These are phyloP conservation scores for Cyanoderma ruficeps DNA, from an alignment of 2,113 vertebrate species.

Conservation along the genomic window DNA sequence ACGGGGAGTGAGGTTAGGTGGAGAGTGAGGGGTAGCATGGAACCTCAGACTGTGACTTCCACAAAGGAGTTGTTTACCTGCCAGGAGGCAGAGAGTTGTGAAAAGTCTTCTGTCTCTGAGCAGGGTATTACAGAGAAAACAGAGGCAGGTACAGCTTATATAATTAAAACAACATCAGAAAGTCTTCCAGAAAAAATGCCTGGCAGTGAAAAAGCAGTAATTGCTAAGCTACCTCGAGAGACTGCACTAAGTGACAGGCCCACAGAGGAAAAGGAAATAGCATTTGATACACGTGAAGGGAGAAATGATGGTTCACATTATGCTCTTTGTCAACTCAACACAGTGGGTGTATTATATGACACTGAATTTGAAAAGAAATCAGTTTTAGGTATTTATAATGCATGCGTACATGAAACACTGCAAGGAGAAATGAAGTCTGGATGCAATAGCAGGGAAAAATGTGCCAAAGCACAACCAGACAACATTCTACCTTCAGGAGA, in stretches of 20 bases:
- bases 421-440: conserved; percentile 57
- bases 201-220: conserved; percentile 79
- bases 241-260: conserved; percentile 79
- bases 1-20: conserved; percentile 1
- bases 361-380: conserved; percentile 76
- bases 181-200: conserved; percentile 78
- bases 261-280: conserved; percentile 78
- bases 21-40: background rate
- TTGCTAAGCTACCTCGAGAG: conserved; percentile 81
- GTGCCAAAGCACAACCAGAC: conserved; percentile 58
- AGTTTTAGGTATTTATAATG: conserved; percentile 73
- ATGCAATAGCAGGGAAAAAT: conserved; percentile 24
- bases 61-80: conserved; percentile 69
- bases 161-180: conserved; percentile 83
- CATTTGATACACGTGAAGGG: conserved; percentile 81
- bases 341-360: conserved; percentile 74
- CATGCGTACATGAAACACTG: conserved; percentile 57
- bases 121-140: conserved; percentile 59
- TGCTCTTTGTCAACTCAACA: conserved; percentile 77
- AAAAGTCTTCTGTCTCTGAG: conserved; percentile 70
- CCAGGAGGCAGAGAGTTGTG: conserved; percentile 65
- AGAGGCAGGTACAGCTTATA: conserved; percentile 73
- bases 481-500: conserved; percentile 28
- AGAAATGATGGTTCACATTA: conserved; percentile 78
- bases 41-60: background rate